Base-by-base conservation (phyloP, 2,113 vertebrate genomes). In the Daboia siamensis region DNA sequence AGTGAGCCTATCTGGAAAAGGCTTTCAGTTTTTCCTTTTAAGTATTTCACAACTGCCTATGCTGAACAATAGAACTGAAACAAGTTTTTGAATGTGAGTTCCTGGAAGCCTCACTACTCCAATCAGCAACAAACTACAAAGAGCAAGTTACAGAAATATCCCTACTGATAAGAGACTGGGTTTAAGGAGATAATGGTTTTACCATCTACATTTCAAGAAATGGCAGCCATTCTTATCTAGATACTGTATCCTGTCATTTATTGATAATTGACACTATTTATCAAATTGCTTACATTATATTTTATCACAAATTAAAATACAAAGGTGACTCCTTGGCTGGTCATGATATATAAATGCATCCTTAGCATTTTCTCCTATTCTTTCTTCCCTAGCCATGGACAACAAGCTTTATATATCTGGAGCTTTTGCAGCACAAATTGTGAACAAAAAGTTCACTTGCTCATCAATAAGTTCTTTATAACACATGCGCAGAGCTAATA, bases 401-500 rank as follows among this genome's bases (percentile, higher is more conserved):
- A 90, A 96, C 89, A 89, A 92, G 92, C 90, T 89, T 85, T 74
- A 29, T 85, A 90, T 93, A 86, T 93, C 44, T 88, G 23, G 17
- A 92, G 24, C 94, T 95, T 85, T 90, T 80, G 39, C 57, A 93
- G 59, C 13, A 74, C 15, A 93, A 91, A 33, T 91, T 93, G 88
- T 93, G 89, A 93, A 92, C 54, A 92, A 93, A 92, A 96, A 95
- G 52, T 85, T 92, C 87, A 89, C 88, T 94, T 93, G 74, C 46
- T 96, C 92, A 94, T 91, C 33, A 97, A 95, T 94, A 93, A 95
- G 91, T 94, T 95, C 15, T 96, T 94, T 93, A 95, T 90, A 93
- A 86, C 29, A 61, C 61, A 54, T 88, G 91, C 10, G 26, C 88
- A 89, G 95, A 94, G 91, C 95, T 96, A 96, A 95, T 39, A 7